Evolutionary conservation across 2,113 vertebrate genomes (phyloP), one percentile per base, ranked within the genome.

Genomic region (Zingel zingel): DNA sequence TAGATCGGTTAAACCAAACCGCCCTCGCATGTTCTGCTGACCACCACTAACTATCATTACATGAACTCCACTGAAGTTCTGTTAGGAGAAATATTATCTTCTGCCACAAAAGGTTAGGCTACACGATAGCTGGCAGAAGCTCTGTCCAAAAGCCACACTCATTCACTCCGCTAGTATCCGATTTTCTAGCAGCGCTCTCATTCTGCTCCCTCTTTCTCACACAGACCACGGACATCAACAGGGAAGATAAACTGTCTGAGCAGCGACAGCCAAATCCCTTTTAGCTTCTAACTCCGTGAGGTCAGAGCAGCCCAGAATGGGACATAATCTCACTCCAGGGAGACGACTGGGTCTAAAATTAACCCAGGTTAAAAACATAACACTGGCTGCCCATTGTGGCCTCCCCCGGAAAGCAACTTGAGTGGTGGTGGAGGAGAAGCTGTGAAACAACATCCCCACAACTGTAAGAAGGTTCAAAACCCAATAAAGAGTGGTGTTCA

Each of bases 251-350:
- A 94, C 84, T 83, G 88, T 91, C 91, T 91, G 85, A 92, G 91
- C 80, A 89, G 87, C 57, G 59, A 82, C 88, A 15, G 89, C 82
- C 92, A 93, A 95, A 94, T 94, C 93, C 94, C 85, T 82, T 93
- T 94, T 94, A 95, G 89, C 85, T 79, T 83, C 77, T 90, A 81
- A 54, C 87, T 83, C 79, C 75, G 89, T 93, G 91, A 95, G 93
- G 93, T 93, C 91, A 92, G 74, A 92, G 89, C 86, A 54, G 88
- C 83, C 89, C 86, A 88, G 88, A 90, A 90, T 62, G 90, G 84
- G 88, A 90, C 70, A 81, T 93, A 94, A 95, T 94, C 92, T 92
- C 83, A 77, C 89, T 87, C 83, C 64, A 47, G 75, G 87, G 83
- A 90, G 70, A 92, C 74, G 82, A 79, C 72, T 68, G 78, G 5